These are phyloP conservation scores for Pollenia griseotomentosa DNA, from an alignment of 2,888 invertebrate genomes.

Conservation along the genomic window DNA sequence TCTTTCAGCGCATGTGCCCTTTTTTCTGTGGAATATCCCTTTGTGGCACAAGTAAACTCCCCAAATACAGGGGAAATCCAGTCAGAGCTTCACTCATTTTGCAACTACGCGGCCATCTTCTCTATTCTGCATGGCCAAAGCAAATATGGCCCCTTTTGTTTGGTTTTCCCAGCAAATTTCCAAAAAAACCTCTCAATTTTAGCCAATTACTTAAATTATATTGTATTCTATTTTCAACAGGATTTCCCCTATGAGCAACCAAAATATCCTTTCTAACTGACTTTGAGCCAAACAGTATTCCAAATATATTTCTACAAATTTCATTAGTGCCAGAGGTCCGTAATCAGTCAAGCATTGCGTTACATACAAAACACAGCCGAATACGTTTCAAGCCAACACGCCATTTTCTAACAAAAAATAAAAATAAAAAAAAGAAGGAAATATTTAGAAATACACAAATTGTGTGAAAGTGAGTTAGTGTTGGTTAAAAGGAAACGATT, in stretches of 20 bases:
- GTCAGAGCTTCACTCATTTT: conserved; percentile 11
- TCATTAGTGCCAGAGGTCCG: conserved; percentile 82
- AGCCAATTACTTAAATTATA: conserved; percentile 58
- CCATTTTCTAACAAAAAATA: conserved; percentile 56
- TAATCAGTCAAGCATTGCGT: conserved; percentile 83
- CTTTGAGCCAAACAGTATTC: conserved; percentile 67
- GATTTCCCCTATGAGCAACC: conserved; percentile 68
- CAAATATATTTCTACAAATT: conserved; percentile 79
- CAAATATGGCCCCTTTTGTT: conserved; percentile 77
- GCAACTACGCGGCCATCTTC: conserved; percentile 64
- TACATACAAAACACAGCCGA: conserved; percentile 70
- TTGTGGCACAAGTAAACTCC: conserved; percentile 63
- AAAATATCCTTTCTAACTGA: conserved; percentile 73
- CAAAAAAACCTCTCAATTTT: conserved; percentile 59
- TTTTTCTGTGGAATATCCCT: conserved; percentile 61
- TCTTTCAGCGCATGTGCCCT: conserved; percentile 71
- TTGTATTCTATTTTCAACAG: conserved; percentile 67
- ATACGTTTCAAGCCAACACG: conserved; percentile 50
- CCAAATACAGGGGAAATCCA: conserved; percentile 71
- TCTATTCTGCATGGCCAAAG: conserved; percentile 59
- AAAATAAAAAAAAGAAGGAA: not conserved
- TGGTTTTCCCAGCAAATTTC: conserved; percentile 53
- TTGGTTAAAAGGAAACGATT: conserved; percentile 40
- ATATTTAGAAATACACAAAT: conserved; percentile 16
- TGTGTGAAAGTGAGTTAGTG: conserved; percentile 2